These are phyloP conservation scores for Nixonia krombeini DNA, from an alignment of 1,140 invertebrate species.

Conservation along the genomic window DNA sequence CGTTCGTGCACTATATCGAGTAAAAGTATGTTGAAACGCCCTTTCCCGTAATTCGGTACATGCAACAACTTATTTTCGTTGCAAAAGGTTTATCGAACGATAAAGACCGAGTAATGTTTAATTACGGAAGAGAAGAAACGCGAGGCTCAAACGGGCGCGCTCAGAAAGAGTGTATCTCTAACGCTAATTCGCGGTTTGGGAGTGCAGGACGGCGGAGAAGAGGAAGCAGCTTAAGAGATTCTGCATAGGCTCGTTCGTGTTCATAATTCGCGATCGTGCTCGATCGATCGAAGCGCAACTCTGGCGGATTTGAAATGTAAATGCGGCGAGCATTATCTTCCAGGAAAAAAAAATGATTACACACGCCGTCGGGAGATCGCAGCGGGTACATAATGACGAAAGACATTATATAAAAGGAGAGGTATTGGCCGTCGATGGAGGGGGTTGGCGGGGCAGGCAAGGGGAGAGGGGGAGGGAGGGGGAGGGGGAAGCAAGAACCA, in stretches of 20 bases:
- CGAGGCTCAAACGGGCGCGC: no score
- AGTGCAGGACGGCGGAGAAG: constrained; percentile 15
- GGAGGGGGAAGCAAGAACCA: constrained; percentile 16
- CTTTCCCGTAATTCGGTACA: no score
- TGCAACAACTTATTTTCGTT: no score
- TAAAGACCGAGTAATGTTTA: not conserved
- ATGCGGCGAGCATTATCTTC: constrained; percentile 56
- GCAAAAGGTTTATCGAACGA: no score
- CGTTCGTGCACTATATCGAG: no score
- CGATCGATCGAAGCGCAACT: constrained; percentile 47
- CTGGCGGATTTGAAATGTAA: constrained; percentile 62
- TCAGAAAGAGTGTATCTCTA: not conserved
- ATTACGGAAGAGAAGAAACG: not conserved
- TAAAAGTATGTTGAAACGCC: no score
- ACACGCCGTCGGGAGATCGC: constrained; percentile 36
- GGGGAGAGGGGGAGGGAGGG: constrained; percentile 5
- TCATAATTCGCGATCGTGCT: constrained; percentile 50
- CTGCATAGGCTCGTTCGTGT: constrained; percentile 6
- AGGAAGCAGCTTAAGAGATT: constrained; percentile 10
- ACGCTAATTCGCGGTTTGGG: constrained; percentile 10
- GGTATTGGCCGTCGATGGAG: constrained; percentile 9
- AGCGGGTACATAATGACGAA: constrained; percentile 58
- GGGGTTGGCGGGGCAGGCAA: not conserved
- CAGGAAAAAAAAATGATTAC: constrained; percentile 47
- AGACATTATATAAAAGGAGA: constrained; percentile 64